These are phyloP conservation scores for Polypterus bichir DNA, from an alignment of 2,113 vertebrate genomes.

Conservation along the genomic window DNA sequence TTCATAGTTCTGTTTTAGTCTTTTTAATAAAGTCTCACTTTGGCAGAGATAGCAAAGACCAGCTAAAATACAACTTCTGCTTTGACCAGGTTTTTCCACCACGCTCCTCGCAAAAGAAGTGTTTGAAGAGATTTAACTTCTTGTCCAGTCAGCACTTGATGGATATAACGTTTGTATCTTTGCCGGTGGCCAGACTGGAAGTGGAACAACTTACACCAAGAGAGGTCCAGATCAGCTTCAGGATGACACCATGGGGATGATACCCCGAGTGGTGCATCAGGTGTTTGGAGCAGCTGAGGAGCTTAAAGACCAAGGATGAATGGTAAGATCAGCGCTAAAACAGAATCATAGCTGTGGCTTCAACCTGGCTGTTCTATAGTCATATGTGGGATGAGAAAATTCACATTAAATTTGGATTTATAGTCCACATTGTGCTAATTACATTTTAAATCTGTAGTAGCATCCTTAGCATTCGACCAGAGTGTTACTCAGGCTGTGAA, in stretches of 20 bases:
- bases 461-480: too few species aligned
- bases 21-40: conserved; percentile 45
- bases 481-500: too few species aligned
- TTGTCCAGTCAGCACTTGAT: conserved; percentile 76
- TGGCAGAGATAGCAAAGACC: conserved; percentile 46
- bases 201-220: conserved; percentile 84
- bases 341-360: too few species aligned
- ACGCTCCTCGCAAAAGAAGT: conserved; percentile 49
- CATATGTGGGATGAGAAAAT: too few species aligned
- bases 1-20: conserved; percentile 6
- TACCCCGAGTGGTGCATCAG: conserved; percentile 68
- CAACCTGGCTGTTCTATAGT: too few species aligned
- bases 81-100: conserved; percentile 76
- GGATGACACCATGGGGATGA: conserved; percentile 49
- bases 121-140: conserved; percentile 73
- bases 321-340: conserved; percentile 40
- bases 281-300: conserved; percentile 54
- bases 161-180: conserved; percentile 86
- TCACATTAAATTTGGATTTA: too few species aligned
- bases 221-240: conserved; percentile 49
- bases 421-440: too few species aligned
- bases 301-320: conserved; percentile 62
- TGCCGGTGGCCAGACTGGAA: conserved; percentile 80
- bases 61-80: conserved; percentile 62
- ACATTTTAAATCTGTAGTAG: too few species aligned